phyloP scores from a whole-genome alignment of 92 coral and sea anemone genomes.

The Heteractis magnifica region DNA sequence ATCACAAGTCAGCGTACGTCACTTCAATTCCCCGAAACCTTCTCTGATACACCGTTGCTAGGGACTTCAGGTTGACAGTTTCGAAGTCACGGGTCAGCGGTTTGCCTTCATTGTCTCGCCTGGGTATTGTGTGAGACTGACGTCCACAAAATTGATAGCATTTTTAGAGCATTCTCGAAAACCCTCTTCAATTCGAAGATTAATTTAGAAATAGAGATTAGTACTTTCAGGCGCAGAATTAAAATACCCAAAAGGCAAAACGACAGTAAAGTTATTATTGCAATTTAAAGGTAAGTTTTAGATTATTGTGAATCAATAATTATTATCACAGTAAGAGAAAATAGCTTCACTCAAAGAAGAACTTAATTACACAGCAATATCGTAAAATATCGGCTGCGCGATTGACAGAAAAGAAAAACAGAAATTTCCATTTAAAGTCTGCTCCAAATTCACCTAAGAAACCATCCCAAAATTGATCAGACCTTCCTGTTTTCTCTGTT shows the following conservation, averaged over 20 bases:
- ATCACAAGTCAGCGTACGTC: neutral
- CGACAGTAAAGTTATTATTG: neutral
- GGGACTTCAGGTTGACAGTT: neutral
- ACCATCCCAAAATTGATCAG: too few species aligned
- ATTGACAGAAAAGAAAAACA: neutral
- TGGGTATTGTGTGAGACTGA: neutral
- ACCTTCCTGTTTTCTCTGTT: too few species aligned
- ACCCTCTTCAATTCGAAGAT: neutral
- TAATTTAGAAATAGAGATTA: neutral
- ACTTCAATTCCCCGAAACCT: neutral
- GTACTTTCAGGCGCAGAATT: neutral
- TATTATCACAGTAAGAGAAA: neutral
- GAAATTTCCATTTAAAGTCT: neutral
- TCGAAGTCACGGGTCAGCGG: slow-evolving; percentile 2
- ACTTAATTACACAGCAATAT: neutral
- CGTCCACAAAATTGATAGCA: slow-evolving; percentile 26
- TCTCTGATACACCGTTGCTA: neutral
- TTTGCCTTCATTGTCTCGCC: neutral
- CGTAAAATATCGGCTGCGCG: neutral
- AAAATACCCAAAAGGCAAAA: neutral
- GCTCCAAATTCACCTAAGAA: neutral
- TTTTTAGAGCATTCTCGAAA: slow-evolving; percentile 30
- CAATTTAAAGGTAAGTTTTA: neutral
- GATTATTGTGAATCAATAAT: neutral
- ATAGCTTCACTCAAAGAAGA: neutral